Evolutionary conservation across 2,888 invertebrate genomes (phyloP).

Genomic region (Neelides folsomi): DNA sequence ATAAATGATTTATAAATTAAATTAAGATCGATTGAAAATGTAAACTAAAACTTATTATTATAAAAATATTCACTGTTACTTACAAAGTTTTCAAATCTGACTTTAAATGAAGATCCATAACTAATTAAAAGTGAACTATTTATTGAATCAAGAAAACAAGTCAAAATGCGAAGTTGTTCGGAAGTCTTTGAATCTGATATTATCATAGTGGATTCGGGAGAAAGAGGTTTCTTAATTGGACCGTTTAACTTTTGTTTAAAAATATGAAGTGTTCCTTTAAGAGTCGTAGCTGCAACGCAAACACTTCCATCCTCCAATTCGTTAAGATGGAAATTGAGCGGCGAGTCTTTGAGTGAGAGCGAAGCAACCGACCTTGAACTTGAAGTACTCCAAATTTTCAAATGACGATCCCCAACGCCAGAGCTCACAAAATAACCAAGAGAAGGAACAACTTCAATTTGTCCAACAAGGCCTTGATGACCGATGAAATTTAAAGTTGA

Average conservation of each 20-base stretch:
- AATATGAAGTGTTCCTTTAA: conserved; percentile 63
- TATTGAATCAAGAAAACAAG: conserved; percentile 7
- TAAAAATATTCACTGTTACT: conserved; percentile 23
- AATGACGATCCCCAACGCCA: conserved; percentile 34
- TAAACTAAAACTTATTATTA: too few relatives aligned
- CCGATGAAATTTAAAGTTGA: conserved; percentile 51
- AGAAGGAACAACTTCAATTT: conserved; percentile 23
- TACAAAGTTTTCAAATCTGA: conserved; percentile 49
- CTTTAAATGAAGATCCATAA: conserved; percentile 46
- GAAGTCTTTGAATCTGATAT: conserved; percentile 46
- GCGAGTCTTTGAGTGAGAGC: conserved; percentile 32
- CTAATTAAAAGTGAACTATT: conserved; percentile 41
- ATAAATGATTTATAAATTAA: too few relatives aligned
- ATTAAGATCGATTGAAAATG: neutral
- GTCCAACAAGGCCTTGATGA: conserved; percentile 46
- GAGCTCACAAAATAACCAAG: conserved; percentile 35
- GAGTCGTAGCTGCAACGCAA: conserved; percentile 47
- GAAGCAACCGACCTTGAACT: conserved; percentile 33
- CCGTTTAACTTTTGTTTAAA: conserved; percentile 66
- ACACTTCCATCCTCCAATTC: conserved; percentile 23
- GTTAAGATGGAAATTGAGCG: conserved; percentile 25
- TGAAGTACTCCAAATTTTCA: conserved; percentile 35
- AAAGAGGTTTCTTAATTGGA: conserved; percentile 49
- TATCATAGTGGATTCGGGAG: conserved; percentile 49
- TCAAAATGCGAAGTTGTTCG: conserved; percentile 45